Evolutionary conservation across 2,113 vertebrate genomes (phyloP), one percentile per base, ranked within the genome.

Genomic region (Tretioscincus oriximinensis): DNA sequence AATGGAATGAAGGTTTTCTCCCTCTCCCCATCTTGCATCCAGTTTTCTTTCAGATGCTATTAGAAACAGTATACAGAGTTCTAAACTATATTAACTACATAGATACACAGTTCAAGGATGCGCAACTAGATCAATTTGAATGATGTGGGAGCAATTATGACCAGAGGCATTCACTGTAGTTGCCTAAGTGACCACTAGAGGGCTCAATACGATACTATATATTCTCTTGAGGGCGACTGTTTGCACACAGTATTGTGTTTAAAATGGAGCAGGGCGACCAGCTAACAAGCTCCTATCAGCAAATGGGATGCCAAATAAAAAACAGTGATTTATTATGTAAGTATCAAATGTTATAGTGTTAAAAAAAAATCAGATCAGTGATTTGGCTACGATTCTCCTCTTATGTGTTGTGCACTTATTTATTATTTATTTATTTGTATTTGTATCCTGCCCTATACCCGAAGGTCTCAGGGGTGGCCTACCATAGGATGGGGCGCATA

Each of bases 231-330:
- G 41, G 29, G 16, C 1, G 35, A 10, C 31, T 12, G 60, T 51
- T n/a, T 70, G 47, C 16, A 58, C 54, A 58, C 54, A 58, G 12
- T n/a, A 47, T 31, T 76, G 73, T 21, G 31, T 82, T 82, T 75
- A 82, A 82, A 82, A 82, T 76, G 73, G 80, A 82, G 73, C 51
- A 31, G 51, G 61, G 21, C 29, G 47, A 61, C 60, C 35, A 76
- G 16, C 35, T 41, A 76, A 61, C 63, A 76, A 76, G 5, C 24
- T 22, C 47, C 21, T 24, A 14, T n/a, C 58, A 45, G 77, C 31
- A 81, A 61, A 76, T 61, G 1, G 61, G 35, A 10, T 69, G 65
- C 2, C 12, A 72, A 35, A 29, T 29, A n/a, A 28, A 29, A 24
- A 76, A 69, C 60, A 3, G 5, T 49, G 11, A 81, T 75, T 81